A percentile compares a stretch with the other conserved stretches of the same genome.
phyloP scores from a whole-genome alignment of 2,113 vertebrate genomes.

The Phodopus roborovskii region DNA sequence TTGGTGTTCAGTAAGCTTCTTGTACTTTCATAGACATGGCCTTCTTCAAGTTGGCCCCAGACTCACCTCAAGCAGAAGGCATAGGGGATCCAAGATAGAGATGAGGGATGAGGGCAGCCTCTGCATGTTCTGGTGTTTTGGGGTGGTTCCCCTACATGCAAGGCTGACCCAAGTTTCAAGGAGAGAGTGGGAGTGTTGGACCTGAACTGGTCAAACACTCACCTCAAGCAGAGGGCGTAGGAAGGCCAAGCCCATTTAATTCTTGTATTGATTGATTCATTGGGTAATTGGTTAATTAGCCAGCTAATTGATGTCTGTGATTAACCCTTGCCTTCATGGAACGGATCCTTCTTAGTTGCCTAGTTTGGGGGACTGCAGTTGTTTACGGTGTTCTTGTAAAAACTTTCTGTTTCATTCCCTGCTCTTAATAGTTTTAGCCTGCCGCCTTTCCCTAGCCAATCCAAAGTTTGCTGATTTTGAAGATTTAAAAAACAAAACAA shows the following conservation, averaged over 20 bases:
- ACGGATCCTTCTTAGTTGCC: not conserved
- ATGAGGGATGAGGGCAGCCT: too few species aligned
- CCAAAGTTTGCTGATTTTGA: not conserved
- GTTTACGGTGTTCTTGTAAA: not conserved
- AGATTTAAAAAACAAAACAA: not conserved
- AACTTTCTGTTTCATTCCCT: slow-evolving; percentile 2
- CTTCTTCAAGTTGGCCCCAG: too few species aligned
- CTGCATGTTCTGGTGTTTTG: too few species aligned
- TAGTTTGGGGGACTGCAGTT: not conserved
- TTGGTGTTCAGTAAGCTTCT: too few species aligned
- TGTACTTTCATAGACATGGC: too few species aligned
- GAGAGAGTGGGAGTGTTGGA: too few species aligned
- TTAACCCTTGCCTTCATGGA: not conserved
- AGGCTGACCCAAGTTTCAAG: too few species aligned
- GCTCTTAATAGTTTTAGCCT: not conserved
- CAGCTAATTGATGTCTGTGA: not conserved
- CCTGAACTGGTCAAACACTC: too few species aligned
- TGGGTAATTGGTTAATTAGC: not conserved
- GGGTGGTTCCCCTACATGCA: too few species aligned
- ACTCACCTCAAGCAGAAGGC: too few species aligned
- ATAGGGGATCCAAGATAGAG: too few species aligned
- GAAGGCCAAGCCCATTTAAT: not conserved
- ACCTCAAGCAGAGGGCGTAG: too few species aligned
- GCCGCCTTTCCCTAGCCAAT: not conserved
- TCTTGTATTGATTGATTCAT: not conserved